Evolutionary conservation across 2,797 vertebrate species (phyloP).

Genomic region (Tamandua tetradactyla): DNA sequence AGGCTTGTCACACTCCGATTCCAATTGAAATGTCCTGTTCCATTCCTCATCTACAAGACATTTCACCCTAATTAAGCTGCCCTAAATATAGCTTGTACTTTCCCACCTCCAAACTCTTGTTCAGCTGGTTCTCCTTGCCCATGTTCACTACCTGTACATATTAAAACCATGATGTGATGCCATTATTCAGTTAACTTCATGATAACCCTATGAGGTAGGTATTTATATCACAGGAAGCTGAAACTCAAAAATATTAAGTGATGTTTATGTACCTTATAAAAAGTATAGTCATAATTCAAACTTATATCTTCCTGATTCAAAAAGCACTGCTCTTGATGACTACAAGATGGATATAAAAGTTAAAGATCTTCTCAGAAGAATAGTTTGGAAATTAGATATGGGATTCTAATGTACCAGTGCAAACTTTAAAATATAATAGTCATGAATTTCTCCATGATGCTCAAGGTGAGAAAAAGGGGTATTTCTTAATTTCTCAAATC

Average conservation of each 20-base stretch:
- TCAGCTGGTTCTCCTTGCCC: background rate
- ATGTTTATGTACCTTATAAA: background rate
- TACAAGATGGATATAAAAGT: constrained; percentile 12
- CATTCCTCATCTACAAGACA: background rate
- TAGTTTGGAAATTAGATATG: constrained; percentile 21
- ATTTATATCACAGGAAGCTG: background rate
- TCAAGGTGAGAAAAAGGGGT: background rate
- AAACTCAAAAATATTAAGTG: constrained; percentile 19
- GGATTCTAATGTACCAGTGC: background rate
- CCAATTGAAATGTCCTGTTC: background rate
- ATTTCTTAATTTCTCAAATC: constrained; percentile 58
- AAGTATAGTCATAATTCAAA: constrained; percentile 16
- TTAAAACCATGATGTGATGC: background rate
- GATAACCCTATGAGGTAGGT: background rate
- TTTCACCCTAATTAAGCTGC: background rate
- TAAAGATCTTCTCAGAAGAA: constrained; percentile 34
- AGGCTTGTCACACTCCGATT: background rate
- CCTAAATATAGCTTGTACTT: background rate
- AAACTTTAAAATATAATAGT: constrained; percentile 34
- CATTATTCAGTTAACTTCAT: background rate
- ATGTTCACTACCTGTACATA: background rate
- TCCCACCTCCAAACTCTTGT: background rate
- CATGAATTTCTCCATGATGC: constrained; percentile 33
- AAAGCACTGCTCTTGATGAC: constrained; percentile 30
- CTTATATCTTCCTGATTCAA: background rate